These are phyloP conservation scores for Atrichornis clamosus DNA, from an alignment of 2,113 vertebrate genomes.

Conservation along the genomic window DNA sequence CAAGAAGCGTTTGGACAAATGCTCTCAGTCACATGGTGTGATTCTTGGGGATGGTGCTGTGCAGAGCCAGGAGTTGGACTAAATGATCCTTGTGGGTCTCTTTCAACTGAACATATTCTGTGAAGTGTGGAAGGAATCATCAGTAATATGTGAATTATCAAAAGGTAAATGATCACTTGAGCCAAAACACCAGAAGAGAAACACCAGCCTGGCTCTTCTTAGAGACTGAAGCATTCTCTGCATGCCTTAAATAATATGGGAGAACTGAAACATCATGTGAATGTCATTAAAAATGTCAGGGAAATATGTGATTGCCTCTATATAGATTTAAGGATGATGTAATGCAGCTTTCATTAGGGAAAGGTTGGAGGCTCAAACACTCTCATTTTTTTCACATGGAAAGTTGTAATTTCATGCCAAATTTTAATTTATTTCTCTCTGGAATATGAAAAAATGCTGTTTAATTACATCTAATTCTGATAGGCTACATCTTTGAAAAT, in stretches of 20 bases:
- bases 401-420: neutral
- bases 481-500: neutral
- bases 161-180: neutral
- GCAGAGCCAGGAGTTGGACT: neutral
- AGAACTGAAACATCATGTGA: neutral
- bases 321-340: neutral
- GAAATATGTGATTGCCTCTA: neutral
- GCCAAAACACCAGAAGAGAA: neutral
- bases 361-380: neutral
- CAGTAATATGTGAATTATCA: neutral
- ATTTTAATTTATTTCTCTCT: constrained; percentile 3
- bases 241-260: neutral
- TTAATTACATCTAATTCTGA: constrained; percentile 1
- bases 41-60: neutral
- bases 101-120: neutral
- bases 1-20: neutral
- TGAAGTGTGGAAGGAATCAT: neutral
- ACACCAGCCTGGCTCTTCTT: neutral
- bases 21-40: neutral
- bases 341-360: neutral
- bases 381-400: neutral
- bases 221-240: neutral
- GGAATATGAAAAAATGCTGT: neutral
- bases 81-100: neutral
- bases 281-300: neutral